Base-by-base conservation (phyloP, 1,140 invertebrate genomes). In the Drosophila subobscura region DNA sequence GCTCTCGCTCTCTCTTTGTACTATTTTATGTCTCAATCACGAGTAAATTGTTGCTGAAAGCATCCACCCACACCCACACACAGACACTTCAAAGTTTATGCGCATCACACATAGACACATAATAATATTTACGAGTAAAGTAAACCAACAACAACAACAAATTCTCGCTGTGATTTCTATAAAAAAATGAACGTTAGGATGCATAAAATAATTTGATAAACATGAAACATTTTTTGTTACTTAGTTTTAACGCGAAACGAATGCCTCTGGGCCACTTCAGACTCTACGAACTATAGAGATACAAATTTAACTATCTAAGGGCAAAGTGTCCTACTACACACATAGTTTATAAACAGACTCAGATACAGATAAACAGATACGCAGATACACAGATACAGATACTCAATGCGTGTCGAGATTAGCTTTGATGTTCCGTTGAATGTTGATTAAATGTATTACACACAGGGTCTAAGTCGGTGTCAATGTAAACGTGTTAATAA, bases 101-200 rank as follows among this genome's bases (percentile, higher is more conserved):
- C 8, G 29, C 6, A 57, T 54, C 29, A 40, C 65, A 51, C 40
- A 67, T 16, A 55, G 8, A 66, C 5, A 46, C 7, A 53, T 7
- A 56, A 57, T 37, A 57, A 37, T 37, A 37, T 37, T 41, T 51
- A 73, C 57, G 65, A 42, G 51, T 40, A 67, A 53, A 65, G 27
- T 37, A 53, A 53, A 45, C 12, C 12, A 77, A 71, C 71, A 77
- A 80, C 16, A 20, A 20, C 16, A 75, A 63, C 81, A 56, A 68
- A 88, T 88, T 88, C 83, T 88, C 67, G 83, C 83, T 88, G 83
- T 88, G 83, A 88, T 88, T 88, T 88, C 83, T 79, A 88, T 79
- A 58, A 77, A 72, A 66, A 45, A 67, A 23, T 68, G 50, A 66
- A 71, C 61, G 45, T 55, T 61, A 64, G 65, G 42, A 77, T 67